Conservation (phyloP, 2,113 vertebrate species). For the Promerops cafer region DNA sequence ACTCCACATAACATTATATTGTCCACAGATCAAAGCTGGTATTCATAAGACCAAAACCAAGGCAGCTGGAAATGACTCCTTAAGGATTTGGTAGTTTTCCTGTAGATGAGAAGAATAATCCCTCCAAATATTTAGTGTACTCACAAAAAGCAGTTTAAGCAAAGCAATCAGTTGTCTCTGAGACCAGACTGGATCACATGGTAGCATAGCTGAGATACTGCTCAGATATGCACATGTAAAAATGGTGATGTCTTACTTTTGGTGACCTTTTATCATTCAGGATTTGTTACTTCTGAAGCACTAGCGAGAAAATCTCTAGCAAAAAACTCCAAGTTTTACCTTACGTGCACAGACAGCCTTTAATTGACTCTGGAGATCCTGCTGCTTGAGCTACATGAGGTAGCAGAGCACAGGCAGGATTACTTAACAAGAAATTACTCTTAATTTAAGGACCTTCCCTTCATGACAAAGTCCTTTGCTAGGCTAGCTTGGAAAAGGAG, state of each 20-base stretch:
- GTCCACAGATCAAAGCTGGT: not conserved
- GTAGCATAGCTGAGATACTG: not conserved
- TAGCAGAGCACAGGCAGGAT: not conserved
- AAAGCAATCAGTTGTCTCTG: not conserved
- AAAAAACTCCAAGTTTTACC: not conserved
- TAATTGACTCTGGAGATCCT: not conserved
- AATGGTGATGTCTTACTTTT: fast-evolving
- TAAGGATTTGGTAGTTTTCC: not conserved
- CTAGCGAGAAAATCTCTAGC: not conserved
- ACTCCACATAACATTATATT: not conserved
- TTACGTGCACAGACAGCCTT: fast-evolving
- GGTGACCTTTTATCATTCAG: not conserved
- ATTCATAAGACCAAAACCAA: not conserved
- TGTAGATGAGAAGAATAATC: not conserved
- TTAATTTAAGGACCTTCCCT: not conserved
- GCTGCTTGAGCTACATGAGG: not conserved
- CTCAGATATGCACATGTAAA: not conserved
- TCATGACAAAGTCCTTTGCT: not conserved
- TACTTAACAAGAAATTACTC: not conserved
- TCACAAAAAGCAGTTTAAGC: not conserved
- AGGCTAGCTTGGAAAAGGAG: not conserved
- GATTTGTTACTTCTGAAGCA: not conserved
- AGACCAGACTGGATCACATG: not conserved
- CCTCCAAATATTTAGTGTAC: not conserved
- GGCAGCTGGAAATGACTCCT: not conserved